Evolutionary conservation across 1,140 invertebrate genomes (phyloP).

Genomic region (Drosophila pectinifera): DNA sequence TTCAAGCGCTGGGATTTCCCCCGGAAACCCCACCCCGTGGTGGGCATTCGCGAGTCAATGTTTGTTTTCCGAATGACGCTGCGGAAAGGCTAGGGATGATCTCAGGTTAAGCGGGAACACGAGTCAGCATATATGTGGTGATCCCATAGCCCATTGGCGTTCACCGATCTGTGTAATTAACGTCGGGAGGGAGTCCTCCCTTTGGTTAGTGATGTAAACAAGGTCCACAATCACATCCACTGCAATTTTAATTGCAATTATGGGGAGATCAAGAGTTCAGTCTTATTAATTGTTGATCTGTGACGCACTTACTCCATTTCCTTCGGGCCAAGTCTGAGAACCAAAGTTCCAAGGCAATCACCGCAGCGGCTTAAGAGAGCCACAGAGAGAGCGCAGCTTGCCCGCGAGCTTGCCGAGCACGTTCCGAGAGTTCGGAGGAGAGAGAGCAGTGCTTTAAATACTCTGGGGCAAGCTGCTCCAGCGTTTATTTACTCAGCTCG

Average conservation of each 20-base stretch:
- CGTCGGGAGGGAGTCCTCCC: conserved; percentile 13
- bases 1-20: conserved; percentile 36
- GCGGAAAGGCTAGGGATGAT: conserved; percentile 36
- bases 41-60: conserved; percentile 27
- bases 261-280: conserved; percentile 32
- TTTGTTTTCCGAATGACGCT: conserved; percentile 31
- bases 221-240: conserved; percentile 3
- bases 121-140: conserved; percentile 24
- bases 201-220: conserved; percentile 24
- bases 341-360: not conserved
- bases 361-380: conserved; percentile 36
- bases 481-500: conserved; percentile 67
- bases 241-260: conserved; percentile 21
- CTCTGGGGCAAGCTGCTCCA: conserved; percentile 14
- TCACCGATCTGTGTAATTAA: conserved; percentile 32
- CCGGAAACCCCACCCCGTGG: conserved; percentile 32
- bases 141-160: not conserved
- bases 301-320: conserved; percentile 33
- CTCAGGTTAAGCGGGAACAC: conserved; percentile 27
- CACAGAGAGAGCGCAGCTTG: not conserved
- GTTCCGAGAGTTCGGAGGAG: not conserved
- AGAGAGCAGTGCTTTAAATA: conserved; percentile 63
- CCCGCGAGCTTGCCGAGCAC: conserved; percentile 20
- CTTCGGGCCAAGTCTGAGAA: conserved; percentile 24
- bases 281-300: conserved; percentile 8